phyloP scores from a whole-genome alignment of 2,888 invertebrate genomes.

The Abrostola tripartita region DNA sequence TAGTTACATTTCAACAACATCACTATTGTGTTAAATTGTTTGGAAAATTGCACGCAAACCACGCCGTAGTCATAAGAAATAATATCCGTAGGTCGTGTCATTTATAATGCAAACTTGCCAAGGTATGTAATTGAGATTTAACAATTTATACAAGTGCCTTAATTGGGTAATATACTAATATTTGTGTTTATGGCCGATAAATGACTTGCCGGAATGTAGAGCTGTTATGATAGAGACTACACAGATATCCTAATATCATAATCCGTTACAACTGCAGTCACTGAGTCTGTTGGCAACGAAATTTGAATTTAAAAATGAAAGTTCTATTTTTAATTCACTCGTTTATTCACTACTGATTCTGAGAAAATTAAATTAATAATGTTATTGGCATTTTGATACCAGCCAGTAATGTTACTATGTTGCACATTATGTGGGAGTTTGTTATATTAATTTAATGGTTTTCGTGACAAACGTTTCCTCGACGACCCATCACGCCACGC shows the following conservation, averaged over 20 bases:
- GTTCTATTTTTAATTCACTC: background rate
- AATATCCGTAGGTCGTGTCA: constrained; percentile 11
- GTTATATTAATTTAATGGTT: constrained; percentile 64
- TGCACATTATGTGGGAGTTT: constrained; percentile 30
- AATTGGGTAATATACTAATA: background rate
- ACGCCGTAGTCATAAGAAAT: background rate
- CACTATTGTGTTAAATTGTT: constrained; percentile 4
- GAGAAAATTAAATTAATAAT: constrained; percentile 23
- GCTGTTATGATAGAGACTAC: background rate
- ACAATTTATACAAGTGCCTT: too few species aligned
- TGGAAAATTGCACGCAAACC: constrained; percentile 6
- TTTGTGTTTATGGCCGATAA: background rate
- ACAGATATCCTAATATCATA: too few species aligned
- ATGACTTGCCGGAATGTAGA: background rate
- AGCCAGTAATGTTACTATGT: constrained; percentile 23
- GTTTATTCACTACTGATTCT: background rate
- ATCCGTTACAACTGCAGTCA: too few species aligned
- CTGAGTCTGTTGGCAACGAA: background rate
- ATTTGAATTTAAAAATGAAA: background rate
- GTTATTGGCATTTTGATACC: constrained; percentile 18
- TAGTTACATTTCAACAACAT: constrained; percentile 6
- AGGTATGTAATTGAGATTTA: background rate
- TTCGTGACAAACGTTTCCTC: constrained; percentile 78
- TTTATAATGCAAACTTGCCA: constrained; percentile 1
- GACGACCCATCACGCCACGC: constrained; percentile 72